Base-by-base conservation (phyloP, 2,797 vertebrate genomes). In the Phataginus tricuspis region DNA sequence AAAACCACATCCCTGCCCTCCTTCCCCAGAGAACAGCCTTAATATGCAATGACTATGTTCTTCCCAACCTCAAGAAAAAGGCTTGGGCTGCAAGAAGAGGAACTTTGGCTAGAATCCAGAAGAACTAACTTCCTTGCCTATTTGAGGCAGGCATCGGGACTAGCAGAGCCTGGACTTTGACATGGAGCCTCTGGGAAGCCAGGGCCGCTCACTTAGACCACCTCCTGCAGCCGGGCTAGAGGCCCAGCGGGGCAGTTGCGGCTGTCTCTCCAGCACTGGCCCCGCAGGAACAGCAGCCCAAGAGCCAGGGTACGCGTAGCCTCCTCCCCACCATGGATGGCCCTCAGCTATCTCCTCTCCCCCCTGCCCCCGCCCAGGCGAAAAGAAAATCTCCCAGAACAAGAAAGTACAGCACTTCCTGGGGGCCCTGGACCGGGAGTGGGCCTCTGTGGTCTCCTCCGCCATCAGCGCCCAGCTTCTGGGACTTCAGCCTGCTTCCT, bases 11-110 rank as follows among this genome's bases (percentile, higher is more conserved):
- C 69, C 68, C 29, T 45, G 23, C 34, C 27, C 21, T n/a, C 27
- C 45, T 37, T 85, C 79, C 63, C 63, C 59, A 59, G 63, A 78
- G 53, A 82, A 69, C 64, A 68, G 61, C 39, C 42, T n/a, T 86
- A 21, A 18, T 27, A 29, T 4, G 4, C 49, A 53, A 21, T 63
- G 42, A 29, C 49, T 61, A 37, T 12, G 15, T 18, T 72, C 75
- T n/a, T 66, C 66, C 42, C 64, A 63, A 34, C 19, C 64, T 25
- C 31, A 59, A 87, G 25, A 57, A 92, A 77, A 49, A 93, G 63
- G 63, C 23, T 42, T 66, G 53, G 64, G 49, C 42, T 66, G 77
- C 57, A 29, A 2, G 12, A 79, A 92, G 51, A 79, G 4, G 49
- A 29, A 66, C 59, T 86, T 77, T 45, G 80, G 51, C 64, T 71